Conservation (phyloP, 1,140 invertebrate genomes). For the Cardiocondyla obscurior region DNA sequence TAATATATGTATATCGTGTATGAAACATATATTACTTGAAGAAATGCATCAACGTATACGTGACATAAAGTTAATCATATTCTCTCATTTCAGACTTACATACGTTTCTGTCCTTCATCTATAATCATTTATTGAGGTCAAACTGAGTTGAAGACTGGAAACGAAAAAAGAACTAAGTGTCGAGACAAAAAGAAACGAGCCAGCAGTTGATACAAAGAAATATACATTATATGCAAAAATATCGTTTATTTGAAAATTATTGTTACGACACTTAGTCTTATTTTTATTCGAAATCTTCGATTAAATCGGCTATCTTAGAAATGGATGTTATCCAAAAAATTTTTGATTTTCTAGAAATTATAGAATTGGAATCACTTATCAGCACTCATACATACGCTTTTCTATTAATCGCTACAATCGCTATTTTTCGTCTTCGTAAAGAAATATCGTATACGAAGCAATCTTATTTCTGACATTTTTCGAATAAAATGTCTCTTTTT, state of each 20-base stretch:
- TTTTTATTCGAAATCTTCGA: neutral
- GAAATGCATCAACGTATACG: constrained; percentile 29
- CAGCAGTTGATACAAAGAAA: neutral
- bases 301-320: neutral
- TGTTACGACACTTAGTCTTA: neutral
- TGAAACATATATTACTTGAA: neutral
- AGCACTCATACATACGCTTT: neutral
- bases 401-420: neutral
- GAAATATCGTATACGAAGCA: neutral
- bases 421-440: constrained; percentile 3
- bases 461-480: neutral
- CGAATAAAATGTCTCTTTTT: neutral
- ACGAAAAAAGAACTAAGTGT: neutral
- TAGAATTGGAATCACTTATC: constrained; percentile 1
- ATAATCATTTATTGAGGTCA: neutral
- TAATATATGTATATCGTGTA: neutral
- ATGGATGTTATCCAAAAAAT: neutral
- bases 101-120: neutral
- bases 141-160: neutral
- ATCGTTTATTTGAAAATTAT: constrained; percentile 1
- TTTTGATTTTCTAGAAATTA: neutral
- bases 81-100: neutral
- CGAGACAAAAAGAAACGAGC: neutral
- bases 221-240: neutral
- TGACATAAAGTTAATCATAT: constrained; percentile 43